Evolutionary conservation across 2,113 vertebrate genomes (phyloP), one percentile per base, ranked within the genome.

Genomic region (Eretmochelys imbricata): DNA sequence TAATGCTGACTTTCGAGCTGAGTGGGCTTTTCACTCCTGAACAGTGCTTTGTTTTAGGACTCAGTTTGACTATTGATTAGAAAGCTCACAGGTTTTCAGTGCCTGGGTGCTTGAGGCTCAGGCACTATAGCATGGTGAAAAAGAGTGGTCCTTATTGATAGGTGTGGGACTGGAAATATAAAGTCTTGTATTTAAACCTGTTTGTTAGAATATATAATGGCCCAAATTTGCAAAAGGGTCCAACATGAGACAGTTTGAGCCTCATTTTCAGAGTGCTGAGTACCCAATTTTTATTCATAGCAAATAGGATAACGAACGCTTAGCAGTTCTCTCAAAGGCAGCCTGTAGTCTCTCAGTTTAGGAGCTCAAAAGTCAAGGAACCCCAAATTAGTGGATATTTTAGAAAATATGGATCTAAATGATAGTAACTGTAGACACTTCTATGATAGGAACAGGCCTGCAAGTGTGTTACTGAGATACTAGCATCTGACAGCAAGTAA

Each of bases 21-120:
- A 86, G 22, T 0, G 4, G 35, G 3, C 0, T 0, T 49, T 89
- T 72, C 38, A 59, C 16, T 69, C 76, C 25, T 6, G 4, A 11
- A 17, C 2, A 5, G 24, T 10, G 19, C 24, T 62, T 57, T 62
- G 27, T 91, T 35, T 35, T 24, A 35, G 78, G 85, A 38, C 54
- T 51, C 50, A 84, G 62, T 22, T 1, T 87, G 25, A 8, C 13
- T 50, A 22, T 62, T 59, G 27, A 1, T 55, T 1, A 27, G 80
- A 46, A 27, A 42, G 54, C 51, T 80, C 29, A 19, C 7, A 16
- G 55, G 75, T 78, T 85, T 42, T 16, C 55, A 22, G 48, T 35
- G 17, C 35, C 29, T 10, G 38, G 5, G 8, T 80, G 72, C 9
- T 79, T 42, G 48, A 79, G 24, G 76, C 27, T 25, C n/a, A 25